Base-by-base conservation (phyloP, 2,888 invertebrate genomes). In the Adelphocoris suturalis region DNA sequence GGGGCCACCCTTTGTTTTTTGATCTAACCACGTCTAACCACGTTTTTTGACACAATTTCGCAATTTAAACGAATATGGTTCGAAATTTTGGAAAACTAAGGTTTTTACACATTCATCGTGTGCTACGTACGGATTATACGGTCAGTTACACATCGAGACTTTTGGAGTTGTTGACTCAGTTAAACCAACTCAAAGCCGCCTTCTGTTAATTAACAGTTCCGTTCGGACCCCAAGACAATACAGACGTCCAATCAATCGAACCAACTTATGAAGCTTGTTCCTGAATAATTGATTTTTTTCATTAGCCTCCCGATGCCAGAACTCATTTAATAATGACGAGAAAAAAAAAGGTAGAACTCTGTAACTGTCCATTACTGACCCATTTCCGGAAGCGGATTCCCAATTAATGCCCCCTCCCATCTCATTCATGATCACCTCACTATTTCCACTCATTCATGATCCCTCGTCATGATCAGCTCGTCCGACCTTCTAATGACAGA, bases 221-320 rank as follows among this genome's bases (percentile, higher is more conserved):
- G 3, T 2, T 37, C 7, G 2, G 37, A 37, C 2, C 37, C 37
- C 37, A n/a, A 78, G 78, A 46, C 78, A 78, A 78, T 78, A 46
- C 78, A 78, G 78, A 78, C 78, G 47, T 78, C 47, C 78, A 16
- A 78, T 78, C 78, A 78, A 78, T 47, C 68, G 68, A 68, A 19
- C 12, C 14, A 28, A 27, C 12, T 78, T 37, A 78, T 78, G 46
- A 78, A 78, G 19, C 78, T 0, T 46, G 46, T 0, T 27, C 3
- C 13, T 78, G 46, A 78, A 78, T 78, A 37, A 46, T 78, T 78
- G 28, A 78, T 78, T 7, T 37, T 37, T 78, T 78, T 78, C 78
- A 78, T 78, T 78, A 78, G 78, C 11, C 28, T 78, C 16, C 27
- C 46, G 46, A 37, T 0, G 28, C 16, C 16, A 14, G 19, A 23